Base-by-base conservation (phyloP, 1,140 invertebrate species). In the Lerema accius region DNA sequence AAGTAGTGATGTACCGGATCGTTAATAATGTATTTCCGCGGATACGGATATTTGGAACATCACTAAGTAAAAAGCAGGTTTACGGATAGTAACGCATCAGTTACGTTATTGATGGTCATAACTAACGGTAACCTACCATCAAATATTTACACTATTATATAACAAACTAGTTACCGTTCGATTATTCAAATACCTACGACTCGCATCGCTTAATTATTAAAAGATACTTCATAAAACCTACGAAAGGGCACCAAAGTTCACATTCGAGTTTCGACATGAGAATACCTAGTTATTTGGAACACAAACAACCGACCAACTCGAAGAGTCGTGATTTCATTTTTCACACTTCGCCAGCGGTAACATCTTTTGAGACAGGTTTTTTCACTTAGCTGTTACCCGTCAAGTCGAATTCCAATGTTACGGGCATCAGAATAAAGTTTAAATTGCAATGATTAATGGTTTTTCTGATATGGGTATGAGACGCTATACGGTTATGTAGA, bases 301-400 rank as follows among this genome's bases (percentile, higher is more conserved):
- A 81, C 84, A 87, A 90, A 90, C 77, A 86, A 63, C 72, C 71
- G 78, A 67, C 74, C 76, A 73, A 86, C 82, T 85, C 78, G 81
- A 78, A 71, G 75, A 86, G 77, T 90, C 87, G 87, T 90, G 87
- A 90, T 90, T 90, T 90, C 86, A 87, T 90, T 87, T 89, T 90
- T 90, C 83, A 90, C 87, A 90, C 87, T 90, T 86, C 70, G 78
- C 76, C 73, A 80, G 82, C 74, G 80, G 80, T 82, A 84, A 83
- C 78, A 68, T 80, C 67, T 78, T 72, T 74, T 69, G 64, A 73
- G 79, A 86, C 82, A 84, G 81, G 84, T 86, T 88, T 85, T 80
- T 82, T 81, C 65, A 80, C 73, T 82, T 77, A 76, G 65, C 69
- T 56, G 62, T 65, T 76, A 63, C 68, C 69, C 56, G 55, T 64